A percentile compares a stretch with the other conserved stretches of the same genome.
Evolutionary conservation across 2,113 vertebrate species (phyloP).

Genomic region (Antechinus stuartii): DNA sequence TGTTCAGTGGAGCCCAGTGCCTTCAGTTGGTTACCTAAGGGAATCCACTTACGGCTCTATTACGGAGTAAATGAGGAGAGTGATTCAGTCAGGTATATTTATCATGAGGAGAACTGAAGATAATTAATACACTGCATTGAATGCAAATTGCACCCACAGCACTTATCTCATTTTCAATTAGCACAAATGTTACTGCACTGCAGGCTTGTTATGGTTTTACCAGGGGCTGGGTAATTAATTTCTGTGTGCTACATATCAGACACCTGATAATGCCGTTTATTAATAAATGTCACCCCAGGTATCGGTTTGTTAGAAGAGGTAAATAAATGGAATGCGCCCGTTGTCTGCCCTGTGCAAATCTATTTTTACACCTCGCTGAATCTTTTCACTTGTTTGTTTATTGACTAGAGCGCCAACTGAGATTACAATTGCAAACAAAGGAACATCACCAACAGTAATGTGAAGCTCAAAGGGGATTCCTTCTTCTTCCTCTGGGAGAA

Average conservation of each 20-base stretch:
- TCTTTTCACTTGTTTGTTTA: conserved; percentile 86
- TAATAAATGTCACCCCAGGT: conserved; percentile 91
- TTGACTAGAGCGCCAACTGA: conserved; percentile 77
- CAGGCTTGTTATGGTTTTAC: conserved; percentile 90
- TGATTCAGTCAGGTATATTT: conserved; percentile 91
- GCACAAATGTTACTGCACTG: conserved; percentile 88
- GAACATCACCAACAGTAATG: conserved; percentile 66
- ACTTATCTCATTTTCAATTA: conserved; percentile 94
- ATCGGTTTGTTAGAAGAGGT: conserved; percentile 87
- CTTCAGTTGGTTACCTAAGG: conserved; percentile 85
- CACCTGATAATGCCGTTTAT: conserved; percentile 90
- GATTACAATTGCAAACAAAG: conserved; percentile 84
- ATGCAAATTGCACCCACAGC: conserved; percentile 92
- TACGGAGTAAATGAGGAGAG: conserved; percentile 88
- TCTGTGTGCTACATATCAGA: conserved; percentile 88
- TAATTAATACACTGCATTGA: conserved; percentile 91
- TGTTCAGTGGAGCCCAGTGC: conserved; percentile 67
- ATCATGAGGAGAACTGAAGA: conserved; percentile 89
- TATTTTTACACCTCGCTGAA: conserved; percentile 86
- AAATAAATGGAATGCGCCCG: conserved; percentile 88
- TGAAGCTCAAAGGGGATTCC: conserved; percentile 30
- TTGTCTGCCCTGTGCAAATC: conserved; percentile 87
- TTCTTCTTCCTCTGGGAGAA: background rate
- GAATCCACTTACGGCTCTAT: conserved; percentile 89
- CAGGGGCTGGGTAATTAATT: conserved; percentile 92